Evolutionary conservation across 2,888 invertebrate genomes (phyloP).

Genomic region (Tachina grossa): DNA sequence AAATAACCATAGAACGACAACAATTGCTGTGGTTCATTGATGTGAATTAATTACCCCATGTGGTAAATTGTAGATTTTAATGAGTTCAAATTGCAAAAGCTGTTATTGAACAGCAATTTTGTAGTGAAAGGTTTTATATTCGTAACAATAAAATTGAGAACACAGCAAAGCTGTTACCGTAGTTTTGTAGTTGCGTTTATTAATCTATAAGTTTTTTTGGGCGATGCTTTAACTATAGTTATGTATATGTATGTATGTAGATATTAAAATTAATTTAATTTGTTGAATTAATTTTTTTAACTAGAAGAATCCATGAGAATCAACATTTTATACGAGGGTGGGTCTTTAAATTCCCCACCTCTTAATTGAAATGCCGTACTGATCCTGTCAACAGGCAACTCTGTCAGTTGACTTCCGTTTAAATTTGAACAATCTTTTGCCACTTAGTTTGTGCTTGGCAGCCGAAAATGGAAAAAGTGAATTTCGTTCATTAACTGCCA

Average conservation of each 20-base stretch:
- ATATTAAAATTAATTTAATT: too few relatives aligned
- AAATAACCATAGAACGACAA: neutral
- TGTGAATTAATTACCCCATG: slow-evolving; percentile 61
- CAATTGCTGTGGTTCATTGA: neutral
- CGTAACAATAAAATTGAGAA: neutral
- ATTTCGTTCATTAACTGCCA: too few relatives aligned
- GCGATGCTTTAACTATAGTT: too few relatives aligned
- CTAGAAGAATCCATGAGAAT: slow-evolving; percentile 23
- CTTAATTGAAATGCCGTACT: too few relatives aligned
- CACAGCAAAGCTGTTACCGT: too few relatives aligned
- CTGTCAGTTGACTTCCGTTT: too few relatives aligned
- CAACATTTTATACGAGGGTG: slow-evolving; percentile 34
- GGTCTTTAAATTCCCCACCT: too few relatives aligned
- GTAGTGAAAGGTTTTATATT: slow-evolving; percentile 1
- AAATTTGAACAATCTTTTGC: too few relatives aligned
- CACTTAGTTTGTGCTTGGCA: too few relatives aligned
- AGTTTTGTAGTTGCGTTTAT: neutral
- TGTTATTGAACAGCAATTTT: slow-evolving; percentile 33
- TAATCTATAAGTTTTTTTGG: neutral
- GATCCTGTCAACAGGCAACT: too few relatives aligned
- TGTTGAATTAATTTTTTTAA: neutral
- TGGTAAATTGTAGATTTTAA: slow-evolving; percentile 53
- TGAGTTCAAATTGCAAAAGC: slow-evolving; percentile 50
- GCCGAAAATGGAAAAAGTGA: too few relatives aligned
- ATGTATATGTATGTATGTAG: too few relatives aligned